A percentile compares a stretch with the other conserved stretches of the same genome.
These are phyloP conservation scores for Deilephila porcellus DNA, from an alignment of 2,888 invertebrate species.

Conservation along the genomic window DNA sequence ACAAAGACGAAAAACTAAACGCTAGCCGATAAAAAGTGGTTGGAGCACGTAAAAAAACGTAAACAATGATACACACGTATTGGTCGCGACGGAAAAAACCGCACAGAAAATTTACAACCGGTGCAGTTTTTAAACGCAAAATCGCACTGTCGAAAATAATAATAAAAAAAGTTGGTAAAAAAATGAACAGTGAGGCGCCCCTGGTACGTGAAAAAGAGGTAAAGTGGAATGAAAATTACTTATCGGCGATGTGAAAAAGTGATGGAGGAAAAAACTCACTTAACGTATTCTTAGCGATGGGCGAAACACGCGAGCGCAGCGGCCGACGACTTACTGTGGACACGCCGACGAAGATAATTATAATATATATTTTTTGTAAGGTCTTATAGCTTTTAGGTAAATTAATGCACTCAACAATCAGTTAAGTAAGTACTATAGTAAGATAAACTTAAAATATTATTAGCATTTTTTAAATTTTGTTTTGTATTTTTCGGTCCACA, in stretches of 20 bases:
- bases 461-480: too few relatives aligned
- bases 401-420: too few relatives aligned
- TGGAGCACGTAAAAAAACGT: not conserved
- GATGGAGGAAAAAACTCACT: constrained; percentile 43
- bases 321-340: constrained; percentile 41
- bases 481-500: too few relatives aligned
- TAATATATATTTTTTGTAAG: not conserved
- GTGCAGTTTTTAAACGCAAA: constrained; percentile 1
- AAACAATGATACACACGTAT: constrained; percentile 11
- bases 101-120: constrained; percentile 4
- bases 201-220: constrained; percentile 41
- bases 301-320: constrained; percentile 41
- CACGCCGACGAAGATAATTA: constrained; percentile 18
- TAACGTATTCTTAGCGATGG: constrained; percentile 42
- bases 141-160: constrained; percentile 23
- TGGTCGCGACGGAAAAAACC: constrained; percentile 15
- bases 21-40: not conserved
- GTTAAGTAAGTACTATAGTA: too few relatives aligned
- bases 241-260: constrained; percentile 40
- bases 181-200: constrained; percentile 39
- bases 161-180: constrained; percentile 28
- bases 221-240: constrained; percentile 43
- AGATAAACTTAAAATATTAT: too few relatives aligned
- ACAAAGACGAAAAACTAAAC: constrained; percentile 13
- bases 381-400: too few relatives aligned